Percentiles rank a stretch among this genome's conserved stretches.
Conservation (phyloP, 2,888 invertebrate species). For the Heliconius hortense region DNA sequence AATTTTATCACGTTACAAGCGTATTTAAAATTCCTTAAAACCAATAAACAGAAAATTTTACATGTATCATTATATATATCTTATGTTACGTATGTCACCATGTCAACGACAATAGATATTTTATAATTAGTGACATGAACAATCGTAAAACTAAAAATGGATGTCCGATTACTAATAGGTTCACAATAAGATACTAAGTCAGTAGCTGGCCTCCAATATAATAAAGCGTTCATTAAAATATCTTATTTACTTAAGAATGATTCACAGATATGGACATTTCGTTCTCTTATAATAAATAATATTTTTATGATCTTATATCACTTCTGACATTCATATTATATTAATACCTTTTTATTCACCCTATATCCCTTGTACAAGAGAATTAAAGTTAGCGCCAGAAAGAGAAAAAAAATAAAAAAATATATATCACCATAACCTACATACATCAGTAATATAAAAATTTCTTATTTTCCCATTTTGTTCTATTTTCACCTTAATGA, state of each 20-base stretch:
- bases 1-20: conserved; percentile 46
- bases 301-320: conserved; percentile 11
- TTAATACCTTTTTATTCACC: background rate
- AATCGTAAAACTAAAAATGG: conserved; percentile 29
- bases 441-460: background rate
- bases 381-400: conserved; percentile 9
- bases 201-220: conserved; percentile 19
- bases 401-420: background rate
- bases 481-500: background rate
- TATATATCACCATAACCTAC: background rate
- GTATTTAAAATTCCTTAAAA: conserved; percentile 46
- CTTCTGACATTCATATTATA: conserved; percentile 6
- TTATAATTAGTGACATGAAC: conserved; percentile 25
- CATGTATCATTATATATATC: conserved; percentile 26
- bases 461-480: background rate
- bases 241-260: conserved; percentile 33
- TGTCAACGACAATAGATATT: conserved; percentile 31
- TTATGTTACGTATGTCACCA: conserved; percentile 28
- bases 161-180: conserved; percentile 3
- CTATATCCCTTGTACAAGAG: conserved; percentile 10
- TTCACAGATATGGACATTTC: conserved; percentile 42
- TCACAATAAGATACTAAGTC: background rate
- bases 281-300: conserved; percentile 28
- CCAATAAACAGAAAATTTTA: conserved; percentile 39
- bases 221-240: conserved; percentile 42